Evolutionary conservation across 2,797 vertebrate genomes (phyloP).

Genomic region (Mus caroli): DNA sequence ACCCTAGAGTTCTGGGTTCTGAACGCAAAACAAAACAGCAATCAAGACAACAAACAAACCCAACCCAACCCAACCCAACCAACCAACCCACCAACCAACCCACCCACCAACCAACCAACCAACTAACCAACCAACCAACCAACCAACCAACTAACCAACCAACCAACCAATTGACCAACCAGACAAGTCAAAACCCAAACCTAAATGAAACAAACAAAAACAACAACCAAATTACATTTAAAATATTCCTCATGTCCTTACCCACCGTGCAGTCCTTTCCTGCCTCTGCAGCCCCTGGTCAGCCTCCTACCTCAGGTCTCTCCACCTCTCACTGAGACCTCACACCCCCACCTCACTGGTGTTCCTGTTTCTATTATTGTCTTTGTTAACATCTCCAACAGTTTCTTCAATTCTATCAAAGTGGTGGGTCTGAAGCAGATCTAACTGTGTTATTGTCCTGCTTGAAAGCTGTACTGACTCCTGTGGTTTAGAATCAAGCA

Average conservation of each 20-base stretch:
- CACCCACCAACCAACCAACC: neutral
- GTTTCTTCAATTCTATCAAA: neutral
- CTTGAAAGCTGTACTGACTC: constrained; percentile 32
- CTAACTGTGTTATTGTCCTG: neutral
- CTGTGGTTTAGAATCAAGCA: neutral
- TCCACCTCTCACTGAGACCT: neutral
- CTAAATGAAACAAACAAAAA: neutral
- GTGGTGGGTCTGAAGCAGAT: neutral
- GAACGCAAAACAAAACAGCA: neutral
- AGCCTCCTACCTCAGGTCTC: neutral
- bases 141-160: neutral
- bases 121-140: neutral
- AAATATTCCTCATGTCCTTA: neutral
- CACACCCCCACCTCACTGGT: neutral
- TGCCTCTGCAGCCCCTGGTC: neutral
- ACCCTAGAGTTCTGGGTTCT: neutral
- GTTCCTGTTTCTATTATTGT: neutral
- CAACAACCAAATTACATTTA: neutral
- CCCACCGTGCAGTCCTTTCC: neutral
- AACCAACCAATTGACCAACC: neutral
- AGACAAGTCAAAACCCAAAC: neutral
- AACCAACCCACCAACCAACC: neutral
- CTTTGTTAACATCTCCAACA: too few relatives aligned
- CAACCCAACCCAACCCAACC: neutral
- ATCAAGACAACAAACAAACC: neutral